Percentiles rank a stretch among this genome's conserved stretches.
Conservation (phyloP, 2,888 invertebrate species). For the Caenorhabditis imperialis region DNA sequence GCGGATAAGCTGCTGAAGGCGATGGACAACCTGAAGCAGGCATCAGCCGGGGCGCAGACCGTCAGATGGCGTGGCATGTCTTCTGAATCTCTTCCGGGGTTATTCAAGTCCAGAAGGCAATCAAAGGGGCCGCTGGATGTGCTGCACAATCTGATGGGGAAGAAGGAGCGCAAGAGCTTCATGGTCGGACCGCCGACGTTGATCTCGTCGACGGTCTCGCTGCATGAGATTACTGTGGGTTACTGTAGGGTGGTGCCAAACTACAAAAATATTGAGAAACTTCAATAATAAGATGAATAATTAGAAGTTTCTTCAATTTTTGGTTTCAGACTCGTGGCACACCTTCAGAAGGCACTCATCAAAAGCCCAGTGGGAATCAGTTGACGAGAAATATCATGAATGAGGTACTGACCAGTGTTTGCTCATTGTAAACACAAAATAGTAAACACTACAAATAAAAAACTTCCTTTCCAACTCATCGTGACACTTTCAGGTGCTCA, state of each 20-base stretch:
- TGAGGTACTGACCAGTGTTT: no score
- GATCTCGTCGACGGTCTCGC: constrained; percentile 62
- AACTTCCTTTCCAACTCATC: no score
- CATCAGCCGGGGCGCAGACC: constrained; percentile 39
- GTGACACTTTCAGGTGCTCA: constrained; percentile 78
- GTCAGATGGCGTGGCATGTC: constrained; percentile 44
- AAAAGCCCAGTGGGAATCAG: constrained; percentile 44
- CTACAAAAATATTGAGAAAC: background rate
- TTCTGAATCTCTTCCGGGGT: constrained; percentile 52
- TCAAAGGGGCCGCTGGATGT: constrained; percentile 45
- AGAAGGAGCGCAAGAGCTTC: constrained; percentile 6
- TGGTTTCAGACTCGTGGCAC: constrained; percentile 41
- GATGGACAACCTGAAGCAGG: constrained; percentile 63
- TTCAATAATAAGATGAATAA: no score
- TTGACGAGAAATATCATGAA: constrained; percentile 64
- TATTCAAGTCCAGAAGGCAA: constrained; percentile 26
- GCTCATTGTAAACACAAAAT: no score
- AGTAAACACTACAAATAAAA: no score
- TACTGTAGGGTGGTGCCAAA: background rate
- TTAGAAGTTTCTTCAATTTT: no score
- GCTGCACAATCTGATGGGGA: constrained; percentile 31
- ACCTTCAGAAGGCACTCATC: constrained; percentile 32
- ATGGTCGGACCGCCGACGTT: constrained; percentile 61
- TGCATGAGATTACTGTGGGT: constrained; percentile 52
- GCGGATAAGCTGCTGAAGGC: constrained; percentile 63